These are phyloP conservation scores for Cyclina sinensis DNA, from an alignment of 1,140 invertebrate species.

Conservation along the genomic window DNA sequence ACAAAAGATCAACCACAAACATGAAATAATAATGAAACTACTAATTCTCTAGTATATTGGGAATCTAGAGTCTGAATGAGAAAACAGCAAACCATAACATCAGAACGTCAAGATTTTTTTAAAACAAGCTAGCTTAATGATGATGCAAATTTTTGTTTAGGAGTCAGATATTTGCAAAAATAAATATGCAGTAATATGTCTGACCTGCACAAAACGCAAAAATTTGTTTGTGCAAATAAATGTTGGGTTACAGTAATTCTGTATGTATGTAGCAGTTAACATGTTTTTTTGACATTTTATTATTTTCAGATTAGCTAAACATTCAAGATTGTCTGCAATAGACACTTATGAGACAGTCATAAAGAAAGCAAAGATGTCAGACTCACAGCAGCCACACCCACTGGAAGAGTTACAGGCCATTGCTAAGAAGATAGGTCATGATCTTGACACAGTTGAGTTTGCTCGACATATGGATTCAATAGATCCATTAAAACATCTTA, in stretches of 20 bases:
- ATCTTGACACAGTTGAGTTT: constrained; percentile 82
- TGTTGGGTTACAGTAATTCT: background rate
- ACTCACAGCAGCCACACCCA: constrained; percentile 60
- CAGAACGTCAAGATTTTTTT: no score
- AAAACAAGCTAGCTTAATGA: background rate
- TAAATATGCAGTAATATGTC: no score
- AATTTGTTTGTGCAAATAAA: background rate
- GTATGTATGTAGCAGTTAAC: background rate
- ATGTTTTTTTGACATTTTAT: no score
- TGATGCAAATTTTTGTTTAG: background rate
- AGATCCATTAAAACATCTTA: constrained; percentile 84
- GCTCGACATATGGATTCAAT: constrained; percentile 85
- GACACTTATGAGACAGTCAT: constrained; percentile 1
- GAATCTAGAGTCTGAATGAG: no score
- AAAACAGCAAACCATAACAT: no score
- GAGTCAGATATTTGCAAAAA: no score
- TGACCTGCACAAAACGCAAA: background rate
- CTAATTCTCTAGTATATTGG: no score
- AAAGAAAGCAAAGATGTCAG: constrained; percentile 35
- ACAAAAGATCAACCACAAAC: no score
- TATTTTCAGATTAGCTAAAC: background rate
- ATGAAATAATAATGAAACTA: no score
- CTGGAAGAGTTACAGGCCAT: constrained; percentile 67
- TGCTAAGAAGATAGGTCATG: constrained; percentile 66
- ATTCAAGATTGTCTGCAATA: background rate